Evolutionary conservation across 2,888 invertebrate species (phyloP), one percentile per base, ranked within the genome.

Genomic region (Hemistola chrysoprasaria): DNA sequence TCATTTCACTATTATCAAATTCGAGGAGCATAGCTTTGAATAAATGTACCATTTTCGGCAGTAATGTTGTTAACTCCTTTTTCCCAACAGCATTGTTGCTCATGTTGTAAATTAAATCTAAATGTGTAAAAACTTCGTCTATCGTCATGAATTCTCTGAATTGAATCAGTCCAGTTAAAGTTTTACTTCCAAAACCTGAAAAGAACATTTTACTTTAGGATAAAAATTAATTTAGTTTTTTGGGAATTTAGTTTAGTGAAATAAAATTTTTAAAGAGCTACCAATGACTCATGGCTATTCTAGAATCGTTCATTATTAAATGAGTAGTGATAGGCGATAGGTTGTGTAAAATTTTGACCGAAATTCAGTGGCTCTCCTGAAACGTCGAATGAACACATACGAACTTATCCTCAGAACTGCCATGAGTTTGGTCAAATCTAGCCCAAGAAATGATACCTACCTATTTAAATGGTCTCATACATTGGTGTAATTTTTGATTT

Each of bases 1-100:
- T 86, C 47, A 86, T 74, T 62, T 76, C 74, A 56, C 79, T 82
- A 24, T 76, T 71, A 50, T 86, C 69, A 51, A 74, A 82, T 47
- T 81, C 74, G n/a, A 65, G 40, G 2, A 86, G 58, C 52, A 85
- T 55, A 22, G 60, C 49, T 52, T 71, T 78, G 37, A 84, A 79
- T 42, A 85, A 50, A 9, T 41, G 32, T 7, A 81, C 39, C 22
- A 83, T 29, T n/a, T 47, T 47, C n/a, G 73, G 71, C 8, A 84
- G 56, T 41, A 64, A 46, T 3, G 40, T 22, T 3, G 44, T 59
- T 8, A 85, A 47, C 55, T 79, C 79, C 8, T 33, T 42, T 62
- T 69, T 77, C 6, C 68, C 67, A 16, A 44, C 59, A 6, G 73
- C 67, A 6, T 52, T 49, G 10, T 47, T 63, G 41, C 78, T 78